These are phyloP conservation scores for Ischnus inquisitorius DNA, from an alignment of 2,888 invertebrate genomes.

Conservation along the genomic window DNA sequence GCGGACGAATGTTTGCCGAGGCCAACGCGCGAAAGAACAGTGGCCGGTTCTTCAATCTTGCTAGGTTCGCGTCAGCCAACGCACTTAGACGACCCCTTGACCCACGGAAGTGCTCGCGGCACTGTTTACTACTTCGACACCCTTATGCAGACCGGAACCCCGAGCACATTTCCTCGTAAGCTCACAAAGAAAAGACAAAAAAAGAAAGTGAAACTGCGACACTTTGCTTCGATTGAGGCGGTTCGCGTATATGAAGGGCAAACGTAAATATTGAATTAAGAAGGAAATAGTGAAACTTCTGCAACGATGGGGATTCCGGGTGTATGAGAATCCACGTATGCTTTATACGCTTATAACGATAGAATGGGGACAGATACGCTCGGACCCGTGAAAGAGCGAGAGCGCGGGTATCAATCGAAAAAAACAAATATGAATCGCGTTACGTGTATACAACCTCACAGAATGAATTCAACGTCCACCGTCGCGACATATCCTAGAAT, in stretches of 20 bases:
- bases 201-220: conserved; percentile 11
- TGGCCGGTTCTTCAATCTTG: conserved; percentile 64
- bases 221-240: conserved; percentile 24
- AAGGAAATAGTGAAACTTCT: not conserved
- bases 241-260: not conserved
- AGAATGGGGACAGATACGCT: too few species aligned
- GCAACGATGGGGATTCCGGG: not conserved
- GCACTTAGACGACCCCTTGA: conserved; percentile 74
- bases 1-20: conserved; percentile 47
- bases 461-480: not conserved
- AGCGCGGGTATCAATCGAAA: conserved; percentile 5
- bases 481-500: conserved; percentile 1
- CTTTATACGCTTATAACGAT: too few species aligned
- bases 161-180: conserved; percentile 37
- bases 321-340: not conserved
- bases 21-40: conserved; percentile 69
- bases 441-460: conserved; percentile 14
- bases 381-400: not conserved
- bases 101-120: conserved; percentile 74
- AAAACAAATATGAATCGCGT: conserved; percentile 20
- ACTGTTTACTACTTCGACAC: conserved; percentile 73
- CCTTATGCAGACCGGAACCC: conserved; percentile 2
- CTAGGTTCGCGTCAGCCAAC: conserved; percentile 69
- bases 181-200: conserved; percentile 22
- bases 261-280: not conserved